Evolutionary conservation across 2,888 invertebrate species (phyloP).

Genomic region (Crepidodera aurea): DNA sequence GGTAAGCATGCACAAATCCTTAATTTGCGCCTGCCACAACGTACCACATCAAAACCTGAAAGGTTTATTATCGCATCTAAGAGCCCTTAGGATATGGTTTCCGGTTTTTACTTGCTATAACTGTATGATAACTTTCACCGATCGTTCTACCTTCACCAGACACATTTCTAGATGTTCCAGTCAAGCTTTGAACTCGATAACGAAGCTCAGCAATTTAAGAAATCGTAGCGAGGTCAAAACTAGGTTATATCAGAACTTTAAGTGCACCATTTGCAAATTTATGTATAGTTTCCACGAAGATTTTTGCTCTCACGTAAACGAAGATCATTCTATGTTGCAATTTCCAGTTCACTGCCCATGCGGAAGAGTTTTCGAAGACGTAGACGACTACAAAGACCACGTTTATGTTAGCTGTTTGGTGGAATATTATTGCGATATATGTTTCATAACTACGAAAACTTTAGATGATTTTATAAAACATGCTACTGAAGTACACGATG

Average conservation of each 20-base stretch:
- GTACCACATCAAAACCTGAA: slow-evolving; percentile 52
- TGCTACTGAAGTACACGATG: slow-evolving; percentile 53
- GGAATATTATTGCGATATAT: slow-evolving; percentile 58
- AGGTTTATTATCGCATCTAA: slow-evolving; percentile 55
- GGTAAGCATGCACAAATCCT: slow-evolving; percentile 54
- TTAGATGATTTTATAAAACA: slow-evolving; percentile 56
- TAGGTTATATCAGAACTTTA: slow-evolving; percentile 57
- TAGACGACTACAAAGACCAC: slow-evolving; percentile 57
- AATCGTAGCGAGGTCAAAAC: slow-evolving; percentile 55
- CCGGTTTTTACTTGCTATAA: slow-evolving; percentile 71
- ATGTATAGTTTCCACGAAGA: slow-evolving; percentile 57
- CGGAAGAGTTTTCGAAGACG: slow-evolving; percentile 48
- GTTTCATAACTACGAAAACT: slow-evolving; percentile 52
- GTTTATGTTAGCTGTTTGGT: slow-evolving; percentile 55
- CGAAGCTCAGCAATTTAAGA: slow-evolving; percentile 52
- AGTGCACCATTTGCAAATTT: slow-evolving; percentile 55
- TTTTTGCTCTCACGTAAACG: slow-evolving; percentile 56
- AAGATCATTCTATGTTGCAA: slow-evolving; percentile 50
- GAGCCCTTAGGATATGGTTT: slow-evolving; percentile 60
- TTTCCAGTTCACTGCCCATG: slow-evolving; percentile 53
- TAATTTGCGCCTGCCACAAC: slow-evolving; percentile 57
- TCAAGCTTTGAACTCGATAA: slow-evolving; percentile 50
- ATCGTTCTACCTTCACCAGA: slow-evolving; percentile 54
- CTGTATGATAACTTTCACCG: slow-evolving; percentile 67
- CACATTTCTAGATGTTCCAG: slow-evolving; percentile 53